Conservation (phyloP, 2,113 vertebrate genomes). For the Pomatostomus ruficeps region DNA sequence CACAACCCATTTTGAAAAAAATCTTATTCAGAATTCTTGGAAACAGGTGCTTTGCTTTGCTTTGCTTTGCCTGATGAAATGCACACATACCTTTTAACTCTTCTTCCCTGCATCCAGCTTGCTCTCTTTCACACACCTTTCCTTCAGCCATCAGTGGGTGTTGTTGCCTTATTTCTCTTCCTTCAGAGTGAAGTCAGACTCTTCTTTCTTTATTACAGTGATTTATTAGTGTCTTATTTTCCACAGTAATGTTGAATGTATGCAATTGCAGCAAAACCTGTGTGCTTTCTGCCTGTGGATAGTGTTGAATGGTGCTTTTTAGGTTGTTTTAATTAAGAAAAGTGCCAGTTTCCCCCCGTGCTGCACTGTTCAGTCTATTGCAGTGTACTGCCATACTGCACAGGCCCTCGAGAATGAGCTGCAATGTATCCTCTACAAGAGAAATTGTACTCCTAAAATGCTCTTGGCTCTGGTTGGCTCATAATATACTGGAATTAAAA, state of each 20-base stretch:
- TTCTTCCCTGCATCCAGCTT: neutral
- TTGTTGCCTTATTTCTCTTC: neutral
- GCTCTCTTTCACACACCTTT: neutral
- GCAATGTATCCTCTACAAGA: rapidly evolving
- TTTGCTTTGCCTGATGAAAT: neutral
- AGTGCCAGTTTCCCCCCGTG: neutral
- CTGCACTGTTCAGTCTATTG: neutral
- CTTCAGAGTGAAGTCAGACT: neutral
- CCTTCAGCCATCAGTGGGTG: neutral
- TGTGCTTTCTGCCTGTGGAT: neutral
- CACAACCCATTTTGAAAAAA: neutral
- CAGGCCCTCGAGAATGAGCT: neutral
- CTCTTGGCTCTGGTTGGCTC: neutral
- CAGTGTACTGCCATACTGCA: neutral
- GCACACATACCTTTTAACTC: neutral
- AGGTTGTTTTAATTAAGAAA: neutral
- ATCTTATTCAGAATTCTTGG: neutral
- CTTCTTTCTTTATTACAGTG: neutral
- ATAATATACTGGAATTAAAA: neutral
- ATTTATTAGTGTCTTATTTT: neutral
- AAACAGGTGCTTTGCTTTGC: neutral
- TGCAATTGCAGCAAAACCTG: neutral
- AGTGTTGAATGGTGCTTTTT: neutral
- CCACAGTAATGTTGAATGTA: neutral
- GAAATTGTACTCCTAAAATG: neutral